These are phyloP conservation scores for Sminthurinus aureus DNA, from an alignment of 2,888 invertebrate genomes.

Conservation along the genomic window DNA sequence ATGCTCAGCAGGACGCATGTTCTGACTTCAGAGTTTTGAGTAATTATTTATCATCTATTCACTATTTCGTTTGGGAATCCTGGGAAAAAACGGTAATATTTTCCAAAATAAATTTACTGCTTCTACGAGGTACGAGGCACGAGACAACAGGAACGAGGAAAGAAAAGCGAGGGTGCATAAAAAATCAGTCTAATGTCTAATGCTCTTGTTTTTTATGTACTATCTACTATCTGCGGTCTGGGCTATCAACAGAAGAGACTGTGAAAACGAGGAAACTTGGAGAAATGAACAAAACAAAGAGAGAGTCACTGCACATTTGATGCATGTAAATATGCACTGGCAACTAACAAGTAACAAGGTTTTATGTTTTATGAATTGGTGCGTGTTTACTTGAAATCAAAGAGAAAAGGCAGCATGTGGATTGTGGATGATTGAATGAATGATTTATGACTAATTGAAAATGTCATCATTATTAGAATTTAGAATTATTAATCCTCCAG, in stretches of 20 bases:
- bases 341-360: too few relatives aligned
- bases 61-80: background rate
- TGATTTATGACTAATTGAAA: background rate
- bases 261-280: background rate
- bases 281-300: too few relatives aligned
- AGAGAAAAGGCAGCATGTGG: background rate
- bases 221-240: background rate
- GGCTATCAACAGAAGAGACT: background rate
- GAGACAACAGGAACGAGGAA: too few relatives aligned
- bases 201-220: background rate
- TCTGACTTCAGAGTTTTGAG: background rate
- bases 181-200: too few relatives aligned
- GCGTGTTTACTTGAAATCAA: background rate
- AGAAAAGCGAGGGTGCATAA: too few relatives aligned
- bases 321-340: too few relatives aligned
- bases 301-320: background rate
- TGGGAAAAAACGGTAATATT: background rate
- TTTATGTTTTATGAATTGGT: background rate
- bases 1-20: background rate
- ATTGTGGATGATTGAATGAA: background rate
- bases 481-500: too few relatives aligned
- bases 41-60: background rate
- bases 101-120: too few relatives aligned
- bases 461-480: too few relatives aligned
- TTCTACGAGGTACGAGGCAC: too few relatives aligned